Conservation (phyloP, 2,888 invertebrate genomes). For the Geophilus truncorum region DNA sequence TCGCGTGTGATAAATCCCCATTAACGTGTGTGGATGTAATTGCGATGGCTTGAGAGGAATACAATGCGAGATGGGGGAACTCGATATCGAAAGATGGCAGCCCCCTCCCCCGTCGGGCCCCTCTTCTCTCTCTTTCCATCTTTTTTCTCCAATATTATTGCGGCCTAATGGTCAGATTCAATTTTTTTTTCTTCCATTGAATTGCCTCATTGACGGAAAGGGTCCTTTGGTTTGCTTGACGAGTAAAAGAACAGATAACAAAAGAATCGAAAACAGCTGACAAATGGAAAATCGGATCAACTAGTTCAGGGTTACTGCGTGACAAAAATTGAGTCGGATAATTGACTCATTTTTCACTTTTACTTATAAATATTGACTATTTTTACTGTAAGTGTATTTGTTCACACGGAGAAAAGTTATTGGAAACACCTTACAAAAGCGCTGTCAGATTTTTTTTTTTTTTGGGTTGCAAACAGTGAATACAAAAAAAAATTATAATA, state of each 20-base stretch:
- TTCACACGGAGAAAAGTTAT: no score
- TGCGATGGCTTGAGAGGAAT: background rate
- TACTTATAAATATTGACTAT: no score
- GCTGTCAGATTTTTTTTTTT: no score
- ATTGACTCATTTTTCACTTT: background rate
- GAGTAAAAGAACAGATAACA: constrained; percentile 32
- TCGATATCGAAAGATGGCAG: background rate
- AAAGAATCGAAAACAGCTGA: constrained; percentile 32
- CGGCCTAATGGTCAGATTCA: constrained; percentile 16
- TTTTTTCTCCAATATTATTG: background rate
- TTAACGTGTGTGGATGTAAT: background rate
- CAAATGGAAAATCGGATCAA: constrained; percentile 31
- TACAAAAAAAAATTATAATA: no score
- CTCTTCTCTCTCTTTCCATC: background rate
- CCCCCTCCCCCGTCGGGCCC: background rate
- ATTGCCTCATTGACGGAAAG: background rate
- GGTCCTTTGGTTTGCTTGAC: constrained; percentile 29
- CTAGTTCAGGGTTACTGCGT: background rate
- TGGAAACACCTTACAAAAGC: no score
- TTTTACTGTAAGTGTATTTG: no score
- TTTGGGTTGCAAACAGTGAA: no score
- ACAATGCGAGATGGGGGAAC: background rate
- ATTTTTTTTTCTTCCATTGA: background rate
- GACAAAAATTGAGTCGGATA: background rate
- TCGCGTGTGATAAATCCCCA: background rate